Percentiles rank a stretch among this genome's conserved stretches.
Evolutionary conservation across 2,797 vertebrate genomes (phyloP).

Genomic region (Gorsachius magnificus): DNA sequence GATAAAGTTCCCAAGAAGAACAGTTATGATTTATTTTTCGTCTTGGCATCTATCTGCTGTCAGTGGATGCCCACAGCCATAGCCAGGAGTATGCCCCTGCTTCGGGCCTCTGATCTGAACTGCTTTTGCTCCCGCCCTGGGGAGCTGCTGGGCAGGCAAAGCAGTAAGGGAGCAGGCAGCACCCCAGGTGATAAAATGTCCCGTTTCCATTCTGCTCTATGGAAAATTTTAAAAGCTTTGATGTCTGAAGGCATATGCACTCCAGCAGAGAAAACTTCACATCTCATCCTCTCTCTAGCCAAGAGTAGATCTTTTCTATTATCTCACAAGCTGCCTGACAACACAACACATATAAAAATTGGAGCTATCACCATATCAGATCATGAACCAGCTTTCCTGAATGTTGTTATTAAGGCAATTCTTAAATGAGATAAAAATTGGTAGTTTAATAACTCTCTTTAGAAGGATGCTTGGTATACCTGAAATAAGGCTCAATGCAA

Average conservation of each 20-base stretch:
- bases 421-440: neutral
- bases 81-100: neutral
- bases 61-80: neutral
- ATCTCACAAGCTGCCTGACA: slow-evolving; percentile 32
- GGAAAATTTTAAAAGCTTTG: slow-evolving; percentile 51
- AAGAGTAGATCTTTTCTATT: slow-evolving; percentile 28
- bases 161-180: slow-evolving; percentile 40
- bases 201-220: slow-evolving; percentile 40
- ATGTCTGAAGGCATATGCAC: slow-evolving; percentile 51
- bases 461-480: neutral
- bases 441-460: neutral
- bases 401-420: neutral
- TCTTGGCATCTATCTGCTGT: neutral
- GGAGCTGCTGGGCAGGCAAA: slow-evolving; percentile 16
- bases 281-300: slow-evolving; percentile 27
- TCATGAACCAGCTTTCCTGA: neutral
- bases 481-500: neutral
- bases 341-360: slow-evolving; percentile 8
- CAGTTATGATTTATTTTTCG: neutral
- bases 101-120: slow-evolving; percentile 30
- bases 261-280: slow-evolving; percentile 61
- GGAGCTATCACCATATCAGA: neutral
- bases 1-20: slow-evolving; percentile 4
- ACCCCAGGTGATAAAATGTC: slow-evolving; percentile 62
- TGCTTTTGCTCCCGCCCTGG: neutral